These are phyloP conservation scores for Catostylus mosaicus DNA, from an alignment of 30 jellyfish, hydroid and myxozoan genomes.

Conservation along the genomic window DNA sequence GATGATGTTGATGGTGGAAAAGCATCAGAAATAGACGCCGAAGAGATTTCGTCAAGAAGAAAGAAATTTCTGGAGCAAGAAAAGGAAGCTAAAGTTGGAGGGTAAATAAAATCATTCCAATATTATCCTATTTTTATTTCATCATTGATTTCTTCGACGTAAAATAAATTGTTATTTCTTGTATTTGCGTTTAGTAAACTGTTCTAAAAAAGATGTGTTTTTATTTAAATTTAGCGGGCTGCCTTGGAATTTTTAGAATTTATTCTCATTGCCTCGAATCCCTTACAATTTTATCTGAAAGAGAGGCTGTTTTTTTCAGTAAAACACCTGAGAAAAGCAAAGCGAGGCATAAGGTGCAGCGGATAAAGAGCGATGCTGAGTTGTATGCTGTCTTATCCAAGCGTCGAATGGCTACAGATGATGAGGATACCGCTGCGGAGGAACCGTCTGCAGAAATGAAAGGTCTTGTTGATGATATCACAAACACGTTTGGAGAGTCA, in stretches of 20 bases:
- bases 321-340: constrained; percentile 55
- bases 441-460: constrained; percentile 75
- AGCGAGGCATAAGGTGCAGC: constrained; percentile 84
- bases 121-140: too few relatives aligned
- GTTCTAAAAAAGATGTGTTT: too few relatives aligned
- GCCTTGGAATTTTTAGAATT: too few relatives aligned
- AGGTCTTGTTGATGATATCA: constrained; percentile 61
- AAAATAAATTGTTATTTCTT: too few relatives aligned
- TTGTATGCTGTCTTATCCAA: constrained; percentile 80
- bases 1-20: constrained; percentile 47
- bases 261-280: too few relatives aligned
- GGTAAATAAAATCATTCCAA: not conserved
- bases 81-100: constrained; percentile 40
- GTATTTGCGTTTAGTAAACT: too few relatives aligned
- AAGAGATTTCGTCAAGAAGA: constrained; percentile 83
- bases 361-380: constrained; percentile 92
- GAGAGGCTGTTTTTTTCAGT: constrained; percentile 10
- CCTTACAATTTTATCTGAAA: not conserved
- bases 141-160: too few relatives aligned
- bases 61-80: constrained; percentile 74
- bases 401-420: constrained; percentile 90
- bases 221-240: too few relatives aligned
- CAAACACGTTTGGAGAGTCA: constrained; percentile 64
- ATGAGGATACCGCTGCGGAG: constrained; percentile 60
- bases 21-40: constrained; percentile 67